phyloP scores from a whole-genome alignment of 2,888 invertebrate genomes.

The Odontocerum albicorne region DNA sequence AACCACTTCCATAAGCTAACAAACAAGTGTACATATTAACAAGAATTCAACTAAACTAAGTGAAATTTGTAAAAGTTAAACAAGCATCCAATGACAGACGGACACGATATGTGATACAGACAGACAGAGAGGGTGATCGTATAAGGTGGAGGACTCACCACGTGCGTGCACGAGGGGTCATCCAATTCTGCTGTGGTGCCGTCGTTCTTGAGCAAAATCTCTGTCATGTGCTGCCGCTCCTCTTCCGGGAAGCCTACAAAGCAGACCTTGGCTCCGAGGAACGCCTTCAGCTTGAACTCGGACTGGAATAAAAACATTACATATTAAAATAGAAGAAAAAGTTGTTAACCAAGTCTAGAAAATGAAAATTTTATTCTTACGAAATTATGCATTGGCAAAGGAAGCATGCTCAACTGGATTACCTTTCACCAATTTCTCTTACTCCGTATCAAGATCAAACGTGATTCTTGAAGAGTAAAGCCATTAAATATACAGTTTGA shows the following conservation, averaged over 20 bases:
- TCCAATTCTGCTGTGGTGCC: slow-evolving; percentile 76
- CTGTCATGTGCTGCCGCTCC: slow-evolving; percentile 90
- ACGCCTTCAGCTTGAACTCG: slow-evolving; percentile 80
- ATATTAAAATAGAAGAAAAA: too few relatives aligned
- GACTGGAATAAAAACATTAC: slow-evolving; percentile 49
- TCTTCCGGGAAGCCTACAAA: slow-evolving; percentile 90
- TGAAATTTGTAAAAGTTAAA: too few relatives aligned
- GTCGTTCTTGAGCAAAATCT: slow-evolving; percentile 83
- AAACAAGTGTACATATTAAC: too few relatives aligned
- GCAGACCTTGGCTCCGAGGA: slow-evolving; percentile 83
- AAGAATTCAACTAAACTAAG: too few relatives aligned
- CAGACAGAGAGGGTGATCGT: not conserved
- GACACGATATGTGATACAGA: not conserved
- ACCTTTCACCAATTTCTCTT: too few relatives aligned
- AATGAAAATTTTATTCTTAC: not conserved
- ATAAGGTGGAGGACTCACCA: slow-evolving; percentile 66
- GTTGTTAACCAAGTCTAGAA: not conserved
- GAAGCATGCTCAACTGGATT: too few relatives aligned
- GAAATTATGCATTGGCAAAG: too few relatives aligned
- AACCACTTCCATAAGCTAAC: too few relatives aligned
- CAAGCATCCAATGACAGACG: too few relatives aligned
- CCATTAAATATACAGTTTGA: too few relatives aligned
- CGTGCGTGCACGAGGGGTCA: slow-evolving; percentile 86
- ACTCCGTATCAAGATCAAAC: too few relatives aligned
- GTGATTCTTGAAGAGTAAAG: too few relatives aligned